Conservation (phyloP, 1,140 invertebrate species). For the Dufourea novaeangliae region DNA sequence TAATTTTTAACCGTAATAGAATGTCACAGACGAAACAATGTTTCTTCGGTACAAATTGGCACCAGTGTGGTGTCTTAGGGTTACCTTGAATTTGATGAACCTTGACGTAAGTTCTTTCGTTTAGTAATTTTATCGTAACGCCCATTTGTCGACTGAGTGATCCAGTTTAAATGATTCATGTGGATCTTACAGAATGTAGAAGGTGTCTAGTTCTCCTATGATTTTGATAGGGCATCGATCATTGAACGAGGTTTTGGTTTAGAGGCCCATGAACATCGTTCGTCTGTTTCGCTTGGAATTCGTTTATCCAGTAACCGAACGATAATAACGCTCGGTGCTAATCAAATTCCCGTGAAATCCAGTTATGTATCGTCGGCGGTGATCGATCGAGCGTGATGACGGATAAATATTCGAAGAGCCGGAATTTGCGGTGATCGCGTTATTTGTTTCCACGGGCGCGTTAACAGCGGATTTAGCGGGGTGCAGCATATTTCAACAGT, state of each 20-base stretch:
- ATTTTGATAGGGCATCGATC: no score
- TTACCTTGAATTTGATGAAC: no score
- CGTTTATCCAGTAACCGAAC: background rate
- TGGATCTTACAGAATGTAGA: no score
- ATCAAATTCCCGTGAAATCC: background rate
- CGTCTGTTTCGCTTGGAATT: background rate
- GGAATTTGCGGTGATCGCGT: background rate
- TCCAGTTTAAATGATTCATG: no score
- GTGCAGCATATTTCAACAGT: background rate
- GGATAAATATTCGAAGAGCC: background rate
- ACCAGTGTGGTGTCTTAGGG: no score
- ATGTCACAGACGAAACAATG: no score
- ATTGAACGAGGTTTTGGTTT: background rate
- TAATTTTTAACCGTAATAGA: no score
- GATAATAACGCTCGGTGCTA: background rate
- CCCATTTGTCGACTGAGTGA: no score
- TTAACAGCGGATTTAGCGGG: background rate
- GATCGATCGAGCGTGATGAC: background rate
- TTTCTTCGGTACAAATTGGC: no score
- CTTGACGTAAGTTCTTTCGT: no score
- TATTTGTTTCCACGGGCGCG: background rate
- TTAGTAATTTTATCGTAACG: no score
- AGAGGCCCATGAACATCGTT: background rate
- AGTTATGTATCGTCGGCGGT: background rate
- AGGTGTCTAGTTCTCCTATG: no score